Base-by-base conservation (phyloP, 2,113 vertebrate species). In the Phoenicopterus ruber region DNA sequence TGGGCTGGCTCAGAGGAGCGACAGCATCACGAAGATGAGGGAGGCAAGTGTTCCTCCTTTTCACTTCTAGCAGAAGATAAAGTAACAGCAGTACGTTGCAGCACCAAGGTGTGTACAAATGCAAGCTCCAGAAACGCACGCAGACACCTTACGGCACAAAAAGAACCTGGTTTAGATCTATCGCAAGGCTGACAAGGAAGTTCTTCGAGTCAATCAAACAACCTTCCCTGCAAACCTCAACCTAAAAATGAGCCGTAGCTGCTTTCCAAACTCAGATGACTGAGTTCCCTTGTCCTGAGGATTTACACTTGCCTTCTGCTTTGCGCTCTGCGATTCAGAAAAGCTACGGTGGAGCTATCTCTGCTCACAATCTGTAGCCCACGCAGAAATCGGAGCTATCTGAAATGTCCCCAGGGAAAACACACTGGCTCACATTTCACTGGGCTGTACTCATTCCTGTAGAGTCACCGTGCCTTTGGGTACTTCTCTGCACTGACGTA, bases 401-500 rank as follows among this genome's bases (percentile, higher is more conserved):
- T 34, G 70, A 69, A 11, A 28, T 7, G 16, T 82, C 46, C 9
- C 22, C 40, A 19, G 54, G 74, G 76, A 90, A 58, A 83, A 83
- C 34, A 15, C 1, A 3, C 17, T 15, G 42, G 50, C 55, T 90
- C 32, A 9, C 32, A 26, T 93, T 79, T 91, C 65, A 50, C 29
- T 2, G 0, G 42, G 47, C 79, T 87, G 36, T 22, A 17, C 77
- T 84, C 22, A 14, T 18, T 70, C 40, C 77, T 44, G 40, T 17
- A 10, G 13, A 67, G 47, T 26, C 62, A 42, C 44, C 34, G 63
- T 38, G 80, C n/a, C 62, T 83, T 24, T 6, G 49, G 54, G 77
- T 59, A 25, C 63, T 66, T 21, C 38, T 50, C 73, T 86, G 67
- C 83, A 72, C n/a, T 2, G 0, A 20, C 0, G 2, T 42, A 47